A percentile compares a stretch with the other conserved stretches of the same genome.
Conservation (phyloP, 2,113 vertebrate species). For the Atlantisia rogersi region DNA sequence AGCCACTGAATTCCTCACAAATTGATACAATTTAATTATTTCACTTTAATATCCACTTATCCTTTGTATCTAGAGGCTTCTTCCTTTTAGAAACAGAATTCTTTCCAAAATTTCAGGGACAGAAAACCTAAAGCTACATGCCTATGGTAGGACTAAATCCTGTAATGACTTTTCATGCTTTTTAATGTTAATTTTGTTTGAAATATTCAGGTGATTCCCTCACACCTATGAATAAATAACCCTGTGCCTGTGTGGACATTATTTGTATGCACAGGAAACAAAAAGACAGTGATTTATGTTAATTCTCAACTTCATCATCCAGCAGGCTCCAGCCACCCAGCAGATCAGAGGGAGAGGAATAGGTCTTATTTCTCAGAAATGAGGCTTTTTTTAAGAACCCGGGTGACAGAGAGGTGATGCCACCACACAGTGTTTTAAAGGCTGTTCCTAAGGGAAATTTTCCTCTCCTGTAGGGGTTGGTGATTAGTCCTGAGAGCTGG, state of each 20-base stretch:
- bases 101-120: background rate
- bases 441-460: background rate
- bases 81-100: background rate
- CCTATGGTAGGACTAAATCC: constrained; percentile 63
- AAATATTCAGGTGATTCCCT: constrained; percentile 70
- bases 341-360: background rate
- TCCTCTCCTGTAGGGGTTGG: background rate
- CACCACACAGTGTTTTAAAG: background rate
- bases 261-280: constrained; percentile 16
- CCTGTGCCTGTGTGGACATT: background rate
- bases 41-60: background rate
- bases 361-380: background rate
- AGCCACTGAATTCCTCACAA: background rate
- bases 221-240: constrained; percentile 74
- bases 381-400: background rate
- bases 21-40: background rate
- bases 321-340: constrained; percentile 25
- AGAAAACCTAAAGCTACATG: background rate
- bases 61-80: background rate
- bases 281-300: constrained; percentile 52
- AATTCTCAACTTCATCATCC: constrained; percentile 15
- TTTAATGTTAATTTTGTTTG: constrained; percentile 74
- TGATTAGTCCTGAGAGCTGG: background rate
- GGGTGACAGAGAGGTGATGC: background rate
- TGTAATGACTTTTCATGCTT: constrained; percentile 71